Conservation (phyloP, 2,113 vertebrate genomes). For the Atractosteus spatula region DNA sequence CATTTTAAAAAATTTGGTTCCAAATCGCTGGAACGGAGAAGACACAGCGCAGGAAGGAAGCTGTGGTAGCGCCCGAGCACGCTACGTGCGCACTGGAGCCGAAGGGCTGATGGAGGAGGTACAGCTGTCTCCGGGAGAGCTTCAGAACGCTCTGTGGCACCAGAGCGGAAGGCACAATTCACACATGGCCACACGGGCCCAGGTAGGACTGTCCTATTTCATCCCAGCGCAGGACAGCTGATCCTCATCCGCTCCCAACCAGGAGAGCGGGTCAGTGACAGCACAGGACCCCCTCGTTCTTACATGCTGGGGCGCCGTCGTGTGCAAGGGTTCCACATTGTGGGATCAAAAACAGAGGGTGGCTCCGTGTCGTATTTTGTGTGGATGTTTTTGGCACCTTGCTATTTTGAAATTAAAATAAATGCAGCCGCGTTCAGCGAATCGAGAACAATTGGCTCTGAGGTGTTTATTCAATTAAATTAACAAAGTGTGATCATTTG, state of each 20-base stretch:
- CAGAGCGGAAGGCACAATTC: conserved; percentile 57
- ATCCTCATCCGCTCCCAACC: conserved; percentile 52
- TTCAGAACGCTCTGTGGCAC: conserved; percentile 68
- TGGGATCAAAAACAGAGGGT: no score
- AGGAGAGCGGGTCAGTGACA: conserved; percentile 64
- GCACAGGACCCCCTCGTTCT: no score
- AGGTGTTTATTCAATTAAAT: no score
- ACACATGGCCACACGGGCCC: conserved; percentile 42
- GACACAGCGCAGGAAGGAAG: not conserved
- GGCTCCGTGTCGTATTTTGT: no score
- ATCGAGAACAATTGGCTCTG: no score
- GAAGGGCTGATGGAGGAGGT: conserved; percentile 61
- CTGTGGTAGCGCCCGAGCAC: not conserved
- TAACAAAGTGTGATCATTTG: no score
- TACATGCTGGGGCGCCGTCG: no score
- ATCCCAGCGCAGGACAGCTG: conserved; percentile 59
- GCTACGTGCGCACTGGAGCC: conserved; percentile 45
- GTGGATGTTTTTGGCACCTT: no score
- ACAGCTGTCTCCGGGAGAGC: conserved; percentile 72
- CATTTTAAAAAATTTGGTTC: not conserved
- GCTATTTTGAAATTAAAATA: no score
- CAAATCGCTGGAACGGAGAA: no score
- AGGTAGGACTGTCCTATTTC: conserved; percentile 46
- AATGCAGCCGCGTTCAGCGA: conserved; percentile 12
- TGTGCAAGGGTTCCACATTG: no score